Percentiles rank a stretch among this genome's conserved stretches.
These are phyloP conservation scores for Sphaeramia orbicularis DNA, from an alignment of 2,797 vertebrate genomes.

Conservation along the genomic window DNA sequence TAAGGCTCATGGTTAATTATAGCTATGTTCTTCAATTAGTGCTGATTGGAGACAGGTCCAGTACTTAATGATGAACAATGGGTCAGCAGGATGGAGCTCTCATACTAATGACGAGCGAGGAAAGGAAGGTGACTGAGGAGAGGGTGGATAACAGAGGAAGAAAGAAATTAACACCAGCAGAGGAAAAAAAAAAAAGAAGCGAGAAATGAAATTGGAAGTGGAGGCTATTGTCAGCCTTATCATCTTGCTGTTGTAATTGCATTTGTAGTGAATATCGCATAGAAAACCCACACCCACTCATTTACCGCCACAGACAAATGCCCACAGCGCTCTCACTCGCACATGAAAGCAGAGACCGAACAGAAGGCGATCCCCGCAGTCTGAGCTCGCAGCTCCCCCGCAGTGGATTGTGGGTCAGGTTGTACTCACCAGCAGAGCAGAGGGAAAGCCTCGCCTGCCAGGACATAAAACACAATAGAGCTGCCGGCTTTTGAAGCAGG, in stretches of 20 bases:
- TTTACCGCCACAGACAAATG: slow-evolving; percentile 43
- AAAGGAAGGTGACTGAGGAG: slow-evolving; percentile 5
- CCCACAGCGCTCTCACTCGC: slow-evolving; percentile 52
- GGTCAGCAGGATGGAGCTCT: slow-evolving; percentile 27
- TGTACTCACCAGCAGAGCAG: slow-evolving; percentile 48
- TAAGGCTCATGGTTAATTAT: slow-evolving; percentile 55
- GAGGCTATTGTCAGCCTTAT: slow-evolving; percentile 21
- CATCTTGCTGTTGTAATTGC: slow-evolving; percentile 30
- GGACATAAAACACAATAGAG: slow-evolving; percentile 50
- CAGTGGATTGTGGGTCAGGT: slow-evolving; percentile 69
- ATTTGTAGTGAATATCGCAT: slow-evolving; percentile 13
- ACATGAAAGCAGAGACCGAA: slow-evolving; percentile 68
- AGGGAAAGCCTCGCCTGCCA: slow-evolving; percentile 62
- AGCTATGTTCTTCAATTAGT: slow-evolving; percentile 58
- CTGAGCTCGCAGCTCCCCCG: slow-evolving; percentile 57
- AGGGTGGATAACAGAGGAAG: slow-evolving; percentile 1
- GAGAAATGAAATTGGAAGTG: slow-evolving; percentile 9
- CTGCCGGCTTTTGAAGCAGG: slow-evolving; percentile 58
- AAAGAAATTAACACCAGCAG: not conserved
- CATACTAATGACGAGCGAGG: slow-evolving; percentile 5
- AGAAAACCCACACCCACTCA: slow-evolving; percentile 44
- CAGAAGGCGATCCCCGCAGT: slow-evolving; percentile 65
- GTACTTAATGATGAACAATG: slow-evolving; percentile 40
- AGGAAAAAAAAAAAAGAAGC: slow-evolving; percentile 11
- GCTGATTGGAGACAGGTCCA: slow-evolving; percentile 49